Percentiles rank a stretch among this genome's conserved stretches.
These are phyloP conservation scores for Mormyrops boulengeri DNA, from an alignment of 2,797 vertebrate species.

Conservation along the genomic window DNA sequence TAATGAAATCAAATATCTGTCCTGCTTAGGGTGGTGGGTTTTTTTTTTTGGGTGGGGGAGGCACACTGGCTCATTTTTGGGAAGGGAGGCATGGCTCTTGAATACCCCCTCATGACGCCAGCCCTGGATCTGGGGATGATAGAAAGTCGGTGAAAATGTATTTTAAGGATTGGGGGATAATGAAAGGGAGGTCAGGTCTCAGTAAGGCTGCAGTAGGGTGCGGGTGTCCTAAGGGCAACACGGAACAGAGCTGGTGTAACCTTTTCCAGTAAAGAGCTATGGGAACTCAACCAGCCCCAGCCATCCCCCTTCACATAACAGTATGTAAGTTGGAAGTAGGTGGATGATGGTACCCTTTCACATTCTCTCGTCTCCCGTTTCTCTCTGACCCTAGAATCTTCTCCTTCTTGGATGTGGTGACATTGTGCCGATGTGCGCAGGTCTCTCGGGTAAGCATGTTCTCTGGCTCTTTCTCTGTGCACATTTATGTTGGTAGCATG, in stretches of 20 bases:
- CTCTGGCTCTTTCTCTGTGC: slow-evolving; percentile 13
- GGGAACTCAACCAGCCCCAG: neutral
- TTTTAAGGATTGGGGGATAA: neutral
- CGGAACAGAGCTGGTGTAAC: neutral
- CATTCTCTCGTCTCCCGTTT: slow-evolving; percentile 12
- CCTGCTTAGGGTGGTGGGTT: too few species aligned
- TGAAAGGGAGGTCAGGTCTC: neutral
- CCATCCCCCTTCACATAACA: neutral
- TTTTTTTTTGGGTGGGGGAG: neutral
- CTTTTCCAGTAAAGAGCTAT: neutral
- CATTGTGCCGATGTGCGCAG: slow-evolving; percentile 94
- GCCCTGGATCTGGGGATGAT: neutral
- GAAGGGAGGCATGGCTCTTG: neutral
- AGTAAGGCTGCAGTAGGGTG: neutral
- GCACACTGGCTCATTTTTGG: neutral
- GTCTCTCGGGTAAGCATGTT: slow-evolving; percentile 88
- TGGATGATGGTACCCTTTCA: neutral
- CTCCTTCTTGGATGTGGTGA: slow-evolving; percentile 97
- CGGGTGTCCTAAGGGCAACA: neutral
- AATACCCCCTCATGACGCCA: neutral
- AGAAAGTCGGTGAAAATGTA: neutral
- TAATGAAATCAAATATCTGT: too few species aligned
- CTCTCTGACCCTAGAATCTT: slow-evolving; percentile 79
- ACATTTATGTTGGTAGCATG: neutral
- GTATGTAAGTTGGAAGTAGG: neutral